Conservation (phyloP, 2,113 vertebrate genomes). For the Microtus oregoni region DNA sequence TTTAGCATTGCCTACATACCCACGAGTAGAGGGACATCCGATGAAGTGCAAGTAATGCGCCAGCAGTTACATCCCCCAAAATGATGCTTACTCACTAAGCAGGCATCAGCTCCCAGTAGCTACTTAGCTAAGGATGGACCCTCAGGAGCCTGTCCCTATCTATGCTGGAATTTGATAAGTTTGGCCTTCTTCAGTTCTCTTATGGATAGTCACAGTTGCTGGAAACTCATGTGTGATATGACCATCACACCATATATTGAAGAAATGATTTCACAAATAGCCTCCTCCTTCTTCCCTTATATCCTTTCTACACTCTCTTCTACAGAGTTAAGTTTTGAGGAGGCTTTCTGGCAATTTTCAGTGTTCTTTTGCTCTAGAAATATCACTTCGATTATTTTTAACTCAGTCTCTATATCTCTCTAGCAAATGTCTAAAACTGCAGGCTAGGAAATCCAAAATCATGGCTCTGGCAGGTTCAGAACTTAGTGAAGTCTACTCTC, state of each 20-base stretch:
- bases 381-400: neutral
- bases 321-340: neutral
- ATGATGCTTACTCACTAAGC: neutral
- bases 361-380: neutral
- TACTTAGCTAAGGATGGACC: neutral
- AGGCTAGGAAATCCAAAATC: neutral
- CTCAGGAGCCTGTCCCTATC: neutral
- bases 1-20: neutral
- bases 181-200: neutral
- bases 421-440: neutral
- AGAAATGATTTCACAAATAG: neutral
- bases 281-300: neutral
- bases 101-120: neutral
- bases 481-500: neutral
- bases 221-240: neutral
- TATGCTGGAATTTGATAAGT: neutral
- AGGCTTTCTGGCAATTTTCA: neutral
- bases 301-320: neutral
- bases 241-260: neutral
- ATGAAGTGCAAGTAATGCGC: fast-evolving
- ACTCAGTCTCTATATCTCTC: neutral
- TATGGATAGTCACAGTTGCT: neutral
- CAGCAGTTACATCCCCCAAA: neutral
- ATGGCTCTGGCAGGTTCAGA: neutral
- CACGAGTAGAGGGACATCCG: neutral